phyloP scores from a whole-genome alignment of 1,140 invertebrate genomes.

The Aphaenogaster rudis region DNA sequence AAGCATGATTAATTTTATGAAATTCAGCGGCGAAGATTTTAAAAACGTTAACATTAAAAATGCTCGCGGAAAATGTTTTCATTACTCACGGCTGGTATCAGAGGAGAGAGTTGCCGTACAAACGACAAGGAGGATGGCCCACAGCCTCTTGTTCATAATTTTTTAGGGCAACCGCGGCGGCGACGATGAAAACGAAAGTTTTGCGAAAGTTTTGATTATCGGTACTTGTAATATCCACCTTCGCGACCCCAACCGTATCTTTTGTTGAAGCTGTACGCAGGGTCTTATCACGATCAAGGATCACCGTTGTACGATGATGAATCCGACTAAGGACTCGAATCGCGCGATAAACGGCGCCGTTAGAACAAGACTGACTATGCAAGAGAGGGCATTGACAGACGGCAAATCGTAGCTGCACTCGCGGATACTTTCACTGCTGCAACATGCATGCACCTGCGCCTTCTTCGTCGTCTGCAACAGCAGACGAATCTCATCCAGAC shows the following conservation, averaged over 20 bases:
- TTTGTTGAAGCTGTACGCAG: not conserved
- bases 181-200: not conserved
- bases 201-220: not conserved
- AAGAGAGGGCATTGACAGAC: slow-evolving; percentile 83
- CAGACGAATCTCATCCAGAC: slow-evolving; percentile 62
- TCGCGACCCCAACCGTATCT: not conserved
- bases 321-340: slow-evolving; percentile 49
- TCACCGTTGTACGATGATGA: not conserved
- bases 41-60: not conserved
- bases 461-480: slow-evolving; percentile 66
- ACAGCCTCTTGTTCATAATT: slow-evolving; percentile 37
- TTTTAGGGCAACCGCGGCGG: not conserved
- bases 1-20: not conserved
- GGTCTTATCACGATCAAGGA: not conserved
- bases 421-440: slow-evolving; percentile 83
- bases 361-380: slow-evolving; percentile 74
- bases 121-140: slow-evolving; percentile 56
- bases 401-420: slow-evolving; percentile 78
- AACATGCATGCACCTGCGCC: slow-evolving; percentile 76
- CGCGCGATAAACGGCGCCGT: slow-evolving; percentile 68
- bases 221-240: not conserved
- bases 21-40: not conserved
- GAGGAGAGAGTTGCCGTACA: slow-evolving; percentile 68
- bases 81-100: slow-evolving; percentile 75
- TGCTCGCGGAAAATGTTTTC: not conserved